Evolutionary conservation across 2,113 vertebrate species (phyloP).

Genomic region (Cacatua alba): DNA sequence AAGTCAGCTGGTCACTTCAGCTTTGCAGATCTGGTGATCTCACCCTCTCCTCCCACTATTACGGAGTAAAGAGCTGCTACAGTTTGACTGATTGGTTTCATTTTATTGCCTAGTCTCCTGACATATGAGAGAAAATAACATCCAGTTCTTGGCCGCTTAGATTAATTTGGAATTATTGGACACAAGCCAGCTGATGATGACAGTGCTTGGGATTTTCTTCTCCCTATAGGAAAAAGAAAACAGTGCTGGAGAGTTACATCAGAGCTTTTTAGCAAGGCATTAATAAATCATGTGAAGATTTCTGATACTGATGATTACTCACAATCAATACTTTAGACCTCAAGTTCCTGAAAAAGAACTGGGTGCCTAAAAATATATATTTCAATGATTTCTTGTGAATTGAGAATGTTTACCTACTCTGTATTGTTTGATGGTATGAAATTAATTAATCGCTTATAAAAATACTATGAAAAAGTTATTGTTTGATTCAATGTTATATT

Average conservation of each 20-base stretch:
- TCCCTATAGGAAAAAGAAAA: background rate
- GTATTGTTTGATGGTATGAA: background rate
- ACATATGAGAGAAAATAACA: background rate
- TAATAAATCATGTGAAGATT: conserved; percentile 43
- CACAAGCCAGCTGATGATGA: background rate
- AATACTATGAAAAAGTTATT: background rate
- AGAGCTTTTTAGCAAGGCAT: conserved; percentile 33
- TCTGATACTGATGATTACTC: background rate
- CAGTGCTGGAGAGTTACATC: background rate
- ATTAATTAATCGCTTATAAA: background rate
- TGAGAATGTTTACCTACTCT: background rate
- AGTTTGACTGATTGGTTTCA: background rate
- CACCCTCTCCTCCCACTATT: conserved; percentile 1
- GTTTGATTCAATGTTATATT: background rate
- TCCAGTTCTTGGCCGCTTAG: background rate
- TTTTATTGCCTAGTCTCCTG: conserved; percentile 1
- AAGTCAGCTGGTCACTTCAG: conserved; percentile 35
- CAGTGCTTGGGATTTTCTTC: background rate
- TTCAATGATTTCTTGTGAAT: background rate
- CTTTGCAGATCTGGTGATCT: conserved; percentile 29
- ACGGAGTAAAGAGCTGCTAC: background rate
- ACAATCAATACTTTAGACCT: background rate
- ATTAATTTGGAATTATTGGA: conserved; percentile 1
- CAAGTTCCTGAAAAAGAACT: conserved; percentile 5
- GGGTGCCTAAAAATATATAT: background rate